Evolutionary conservation across 2,888 invertebrate species (phyloP).

Genomic region (Leptogaster cylindrica): DNA sequence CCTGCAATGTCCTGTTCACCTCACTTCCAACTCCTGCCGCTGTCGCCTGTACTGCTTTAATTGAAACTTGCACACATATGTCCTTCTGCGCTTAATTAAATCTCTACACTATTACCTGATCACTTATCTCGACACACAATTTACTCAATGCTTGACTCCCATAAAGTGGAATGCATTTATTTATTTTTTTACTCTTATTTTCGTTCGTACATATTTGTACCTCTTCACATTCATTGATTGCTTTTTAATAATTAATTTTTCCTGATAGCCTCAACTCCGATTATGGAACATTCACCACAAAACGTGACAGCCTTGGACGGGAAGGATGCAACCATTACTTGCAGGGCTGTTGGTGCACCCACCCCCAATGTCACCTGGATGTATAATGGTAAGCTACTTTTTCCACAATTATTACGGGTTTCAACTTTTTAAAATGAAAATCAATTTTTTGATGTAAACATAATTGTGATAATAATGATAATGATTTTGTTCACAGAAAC

Average conservation of each 20-base stretch:
- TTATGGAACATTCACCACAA: slow-evolving; percentile 82
- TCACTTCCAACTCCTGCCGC: background rate
- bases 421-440: too few species aligned
- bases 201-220: too few species aligned
- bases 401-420: background rate
- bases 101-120: background rate
- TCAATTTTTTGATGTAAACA: too few species aligned
- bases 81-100: slow-evolving; percentile 23
- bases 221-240: too few species aligned
- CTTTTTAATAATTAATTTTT: slow-evolving; percentile 29
- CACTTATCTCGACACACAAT: slow-evolving; percentile 12
- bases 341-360: slow-evolving; percentile 90
- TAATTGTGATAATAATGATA: background rate
- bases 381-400: slow-evolving; percentile 76
- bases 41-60: background rate
- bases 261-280: slow-evolving; percentile 79
- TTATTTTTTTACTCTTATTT: too few species aligned
- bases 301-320: slow-evolving; percentile 92
- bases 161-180: slow-evolving; percentile 6
- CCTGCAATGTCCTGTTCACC: background rate
- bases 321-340: slow-evolving; percentile 86
- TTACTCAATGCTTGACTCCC: background rate
- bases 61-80: slow-evolving; percentile 16
- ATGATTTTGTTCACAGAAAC: slow-evolving; percentile 63
- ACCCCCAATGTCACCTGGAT: slow-evolving; percentile 91